These are phyloP conservation scores for Brachionus plicatilis DNA, from an alignment of 1,140 invertebrate species.

Conservation along the genomic window DNA sequence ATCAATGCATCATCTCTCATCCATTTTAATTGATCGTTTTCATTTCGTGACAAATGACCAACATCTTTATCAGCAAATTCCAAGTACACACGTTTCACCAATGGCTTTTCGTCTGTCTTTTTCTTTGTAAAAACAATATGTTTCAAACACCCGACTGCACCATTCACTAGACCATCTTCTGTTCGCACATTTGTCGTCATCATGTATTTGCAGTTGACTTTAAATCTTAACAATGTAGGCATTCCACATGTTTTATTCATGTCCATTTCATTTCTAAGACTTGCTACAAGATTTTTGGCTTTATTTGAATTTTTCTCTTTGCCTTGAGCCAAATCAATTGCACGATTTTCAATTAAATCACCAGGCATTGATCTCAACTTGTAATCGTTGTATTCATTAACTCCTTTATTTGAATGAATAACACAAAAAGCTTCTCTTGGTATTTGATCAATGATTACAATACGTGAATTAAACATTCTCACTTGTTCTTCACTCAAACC, in stretches of 20 bases:
- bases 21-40: too few relatives aligned
- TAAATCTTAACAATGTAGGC: not conserved
- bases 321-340: not conserved
- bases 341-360: not conserved
- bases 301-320: not conserved
- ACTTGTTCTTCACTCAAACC: not conserved
- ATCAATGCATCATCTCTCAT: too few relatives aligned
- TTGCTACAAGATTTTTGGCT: not conserved
- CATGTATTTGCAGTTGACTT: not conserved
- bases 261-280: not conserved
- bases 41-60: too few relatives aligned
- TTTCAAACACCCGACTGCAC: not conserved
- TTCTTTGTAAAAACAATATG: too few relatives aligned
- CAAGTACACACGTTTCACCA: too few relatives aligned
- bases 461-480: not conserved
- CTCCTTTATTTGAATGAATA: not conserved
- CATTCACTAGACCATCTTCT: not conserved
- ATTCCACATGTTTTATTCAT: not conserved
- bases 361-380: not conserved
- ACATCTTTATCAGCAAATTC: too few relatives aligned
- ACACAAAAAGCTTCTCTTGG: not conserved
- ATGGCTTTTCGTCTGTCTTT: too few relatives aligned
- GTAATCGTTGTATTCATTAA: not conserved
- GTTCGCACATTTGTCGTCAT: not conserved
- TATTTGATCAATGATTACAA: not conserved